Evolutionary conservation across 64 coral and sea anemone species (phyloP), one percentile per base, ranked within the genome.

Genomic region (Orbicella faveolata): DNA sequence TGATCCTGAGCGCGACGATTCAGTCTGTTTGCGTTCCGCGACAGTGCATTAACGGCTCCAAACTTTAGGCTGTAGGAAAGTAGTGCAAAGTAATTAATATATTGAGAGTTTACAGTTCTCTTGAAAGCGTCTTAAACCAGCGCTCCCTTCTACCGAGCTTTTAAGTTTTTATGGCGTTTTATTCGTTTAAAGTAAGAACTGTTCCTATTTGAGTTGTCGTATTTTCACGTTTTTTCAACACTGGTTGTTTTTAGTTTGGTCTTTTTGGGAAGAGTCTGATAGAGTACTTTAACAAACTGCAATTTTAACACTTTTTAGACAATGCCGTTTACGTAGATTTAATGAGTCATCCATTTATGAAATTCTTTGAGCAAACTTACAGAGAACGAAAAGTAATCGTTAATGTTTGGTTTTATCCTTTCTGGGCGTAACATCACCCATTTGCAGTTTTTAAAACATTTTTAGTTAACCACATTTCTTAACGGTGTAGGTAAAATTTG

Each of bases 361-460:
- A 76, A 19, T 55, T 63, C 6, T 81, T 63, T n/a, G 12, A 36
- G n/a, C 33, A 81, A 63, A 19, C 59, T 35, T 63, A 6, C 1
- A 36, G 9, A 14, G 8, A 16, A 1, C 21, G 26, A 23, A 35
- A 34, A 62, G 55, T 21, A 11, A 70, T n/a, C 57, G 30, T 81
- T 81, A 30, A 3, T 57, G 21, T 70, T 70, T 12, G 67, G 57
- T 48, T 54, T 81, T 81, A 64, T 61, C 33, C 30, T 81, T 33
- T 81, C 15, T 81, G 79, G 79, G 54, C 79, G 59, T 7, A 16
- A 36, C 18, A 17, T 63, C 55, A 23, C 17, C 33, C 79, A 81
- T 81, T 81, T 81, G 79, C 79, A 34, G 26, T 63, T 62, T 63
- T 78, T 81, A 17, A 20, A 81, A 80, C 36, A 11, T 81, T 63